Percentiles rank a stretch among this genome's conserved stretches.
phyloP scores from a whole-genome alignment of 2,797 vertebrate species.

The Sphenodon punctatus region DNA sequence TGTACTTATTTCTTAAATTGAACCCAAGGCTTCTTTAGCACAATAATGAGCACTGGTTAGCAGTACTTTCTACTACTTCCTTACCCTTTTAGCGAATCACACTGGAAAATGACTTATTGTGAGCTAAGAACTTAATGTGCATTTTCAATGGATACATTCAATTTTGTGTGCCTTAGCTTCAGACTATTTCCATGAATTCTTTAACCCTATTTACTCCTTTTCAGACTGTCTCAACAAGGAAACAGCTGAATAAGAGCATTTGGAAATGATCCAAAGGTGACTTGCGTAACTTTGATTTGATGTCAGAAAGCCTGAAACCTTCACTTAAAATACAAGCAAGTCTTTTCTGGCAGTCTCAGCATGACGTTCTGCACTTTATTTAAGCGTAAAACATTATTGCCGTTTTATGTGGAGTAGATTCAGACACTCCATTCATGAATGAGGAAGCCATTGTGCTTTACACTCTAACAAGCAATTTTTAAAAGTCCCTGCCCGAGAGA shows the following conservation, averaged over 20 bases:
- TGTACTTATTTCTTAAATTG: background rate
- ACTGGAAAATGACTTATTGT: background rate
- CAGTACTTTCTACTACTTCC: background rate
- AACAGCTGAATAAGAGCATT: background rate
- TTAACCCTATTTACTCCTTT: background rate
- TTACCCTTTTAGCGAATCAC: background rate
- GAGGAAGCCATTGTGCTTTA: no score
- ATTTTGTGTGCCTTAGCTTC: no score
- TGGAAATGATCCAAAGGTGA: background rate
- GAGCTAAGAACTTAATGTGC: background rate
- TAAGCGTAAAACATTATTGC: no score
- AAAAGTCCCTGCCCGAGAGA: no score
- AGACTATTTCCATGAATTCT: background rate
- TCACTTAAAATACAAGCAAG: background rate
- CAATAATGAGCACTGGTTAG: background rate
- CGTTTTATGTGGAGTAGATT: no score
- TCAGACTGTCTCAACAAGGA: background rate
- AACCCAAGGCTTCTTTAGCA: background rate
- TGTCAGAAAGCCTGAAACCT: background rate
- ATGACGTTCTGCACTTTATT: background rate
- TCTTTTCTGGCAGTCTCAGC: background rate
- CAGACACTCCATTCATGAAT: no score
- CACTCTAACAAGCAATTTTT: no score
- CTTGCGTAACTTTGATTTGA: background rate
- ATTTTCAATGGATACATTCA: no score